Base-by-base conservation (phyloP, 2,888 invertebrate species). In the Pachliopta kotzebuea region DNA sequence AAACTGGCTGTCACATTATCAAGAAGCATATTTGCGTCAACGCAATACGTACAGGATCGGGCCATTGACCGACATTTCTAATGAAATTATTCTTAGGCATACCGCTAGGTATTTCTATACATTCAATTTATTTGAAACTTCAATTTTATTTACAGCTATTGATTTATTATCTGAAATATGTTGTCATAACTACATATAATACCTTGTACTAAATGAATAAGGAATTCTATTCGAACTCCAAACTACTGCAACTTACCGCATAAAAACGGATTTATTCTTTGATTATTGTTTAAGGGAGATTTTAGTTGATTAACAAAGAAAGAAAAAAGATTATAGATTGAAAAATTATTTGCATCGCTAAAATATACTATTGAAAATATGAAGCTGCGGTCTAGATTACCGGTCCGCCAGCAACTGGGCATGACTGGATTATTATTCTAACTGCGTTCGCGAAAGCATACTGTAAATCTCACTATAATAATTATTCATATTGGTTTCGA, bases 41-140 rank as follows among this genome's bases (percentile, higher is more conserved):
- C 37, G 18, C 29, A 52, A 14, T 21, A 18, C 21, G 53, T 53
- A 8, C 20, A 49, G 20, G 23, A 37, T 37, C 37, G 24, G 60
- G 60, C 42, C 53, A 42, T 24, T 37, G 62, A 20, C 57, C 57
- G 62, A 62, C 62, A 62, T 62, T 57, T 62, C 37, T 37, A 50
- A 21, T 50, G 50, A 50, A 62, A 37, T 53, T 62, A 62, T 62
- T 62, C 50, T 56, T 56, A 31, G 55, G 29, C 29, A 29, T 18
- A 21, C 29, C 11, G 31, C 37, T n/a, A 31, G 52, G 37, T 52
- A 56, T 62, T 17, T 45, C 8, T 4, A 45, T 18, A 26, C 49
- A 49, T 45, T 49, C 17, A 18, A n/a, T 45, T n/a, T 0, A 45
- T 18, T 45, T 45, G 6, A 45, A n/a, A 45, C 4, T 62, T 42